Evolutionary conservation across 2,797 vertebrate genomes (phyloP).

Genomic region (Apogon hyalosoma): DNA sequence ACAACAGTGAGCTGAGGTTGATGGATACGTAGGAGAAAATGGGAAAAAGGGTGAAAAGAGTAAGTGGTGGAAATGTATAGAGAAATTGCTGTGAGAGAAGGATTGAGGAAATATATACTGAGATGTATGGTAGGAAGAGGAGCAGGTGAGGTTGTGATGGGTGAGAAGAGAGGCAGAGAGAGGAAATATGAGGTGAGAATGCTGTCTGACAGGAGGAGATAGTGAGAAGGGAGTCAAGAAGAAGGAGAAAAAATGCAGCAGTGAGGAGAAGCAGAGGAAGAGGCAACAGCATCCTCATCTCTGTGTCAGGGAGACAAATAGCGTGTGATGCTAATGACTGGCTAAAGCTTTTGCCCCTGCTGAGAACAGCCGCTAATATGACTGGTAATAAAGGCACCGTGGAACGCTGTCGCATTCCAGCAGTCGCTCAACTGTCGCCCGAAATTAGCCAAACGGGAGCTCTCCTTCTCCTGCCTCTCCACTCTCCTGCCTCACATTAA

Average conservation of each 20-base stretch:
- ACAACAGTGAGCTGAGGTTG: constrained; percentile 48
- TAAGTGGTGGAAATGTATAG: constrained; percentile 21
- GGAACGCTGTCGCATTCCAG: constrained; percentile 72
- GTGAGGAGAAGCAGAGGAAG: constrained; percentile 29
- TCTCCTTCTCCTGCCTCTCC: constrained; percentile 42
- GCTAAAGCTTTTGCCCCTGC: constrained; percentile 80
- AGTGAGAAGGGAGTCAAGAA: constrained; percentile 8
- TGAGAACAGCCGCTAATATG: constrained; percentile 80
- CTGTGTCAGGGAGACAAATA: constrained; percentile 76
- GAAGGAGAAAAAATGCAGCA: constrained; percentile 19
- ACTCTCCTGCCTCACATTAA: constrained; percentile 47
- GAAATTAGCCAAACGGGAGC: constrained; percentile 74
- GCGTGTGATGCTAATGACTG: constrained; percentile 78
- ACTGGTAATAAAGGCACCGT: constrained; percentile 80
- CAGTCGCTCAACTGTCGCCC: constrained; percentile 78
- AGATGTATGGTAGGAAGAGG: constrained; percentile 19
- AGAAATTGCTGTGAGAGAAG: constrained; percentile 33
- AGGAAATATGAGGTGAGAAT: constrained; percentile 29
- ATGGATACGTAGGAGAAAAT: constrained; percentile 7
- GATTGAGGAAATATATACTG: constrained; percentile 24
- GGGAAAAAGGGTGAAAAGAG: constrained; percentile 20
- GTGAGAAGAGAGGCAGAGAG: constrained; percentile 20
- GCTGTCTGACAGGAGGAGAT: constrained; percentile 35
- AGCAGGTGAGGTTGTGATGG: constrained; percentile 46
- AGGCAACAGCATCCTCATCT: constrained; percentile 57